Conservation (phyloP, 2,113 vertebrate genomes). For the Choloepus hoffmanni region DNA sequence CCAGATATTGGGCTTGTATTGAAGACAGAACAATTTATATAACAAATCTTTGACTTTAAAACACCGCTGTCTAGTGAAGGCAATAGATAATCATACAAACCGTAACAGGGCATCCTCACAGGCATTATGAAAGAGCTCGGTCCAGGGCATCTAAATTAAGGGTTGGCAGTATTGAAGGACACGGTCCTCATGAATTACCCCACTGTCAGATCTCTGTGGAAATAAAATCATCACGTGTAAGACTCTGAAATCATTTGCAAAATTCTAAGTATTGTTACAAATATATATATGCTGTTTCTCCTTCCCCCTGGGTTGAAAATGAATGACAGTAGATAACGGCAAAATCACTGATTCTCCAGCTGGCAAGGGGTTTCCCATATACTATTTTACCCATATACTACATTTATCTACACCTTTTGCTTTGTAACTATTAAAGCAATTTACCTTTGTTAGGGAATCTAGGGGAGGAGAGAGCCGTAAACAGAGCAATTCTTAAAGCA, state of each 20-base stretch:
- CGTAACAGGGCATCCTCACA: not conserved
- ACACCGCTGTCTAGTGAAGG: not conserved
- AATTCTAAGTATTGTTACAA: not conserved
- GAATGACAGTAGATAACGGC: not conserved
- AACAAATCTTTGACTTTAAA: not conserved
- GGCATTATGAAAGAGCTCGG: not conserved
- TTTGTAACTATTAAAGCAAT: not conserved
- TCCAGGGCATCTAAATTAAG: not conserved
- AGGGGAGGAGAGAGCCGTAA: not conserved
- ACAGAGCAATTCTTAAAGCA: slow-evolving; percentile 75
- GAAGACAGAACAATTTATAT: not conserved
- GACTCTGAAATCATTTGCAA: not conserved
- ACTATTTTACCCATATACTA: not conserved
- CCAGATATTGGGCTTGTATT: not conserved
- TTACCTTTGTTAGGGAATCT: not conserved
- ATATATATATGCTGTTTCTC: slow-evolving; percentile 1
- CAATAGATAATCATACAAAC: not conserved
- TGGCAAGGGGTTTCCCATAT: not conserved
- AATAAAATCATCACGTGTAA: not conserved
- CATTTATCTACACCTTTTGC: not conserved
- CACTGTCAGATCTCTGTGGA: not conserved
- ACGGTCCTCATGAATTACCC: not conserved
- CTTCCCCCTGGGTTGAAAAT: not conserved
- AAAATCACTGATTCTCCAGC: not conserved
- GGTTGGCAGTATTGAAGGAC: not conserved